Evolutionary conservation across 2,113 vertebrate genomes (phyloP), one percentile per base, ranked within the genome.

Genomic region (Campylomormyrus numenius): DNA sequence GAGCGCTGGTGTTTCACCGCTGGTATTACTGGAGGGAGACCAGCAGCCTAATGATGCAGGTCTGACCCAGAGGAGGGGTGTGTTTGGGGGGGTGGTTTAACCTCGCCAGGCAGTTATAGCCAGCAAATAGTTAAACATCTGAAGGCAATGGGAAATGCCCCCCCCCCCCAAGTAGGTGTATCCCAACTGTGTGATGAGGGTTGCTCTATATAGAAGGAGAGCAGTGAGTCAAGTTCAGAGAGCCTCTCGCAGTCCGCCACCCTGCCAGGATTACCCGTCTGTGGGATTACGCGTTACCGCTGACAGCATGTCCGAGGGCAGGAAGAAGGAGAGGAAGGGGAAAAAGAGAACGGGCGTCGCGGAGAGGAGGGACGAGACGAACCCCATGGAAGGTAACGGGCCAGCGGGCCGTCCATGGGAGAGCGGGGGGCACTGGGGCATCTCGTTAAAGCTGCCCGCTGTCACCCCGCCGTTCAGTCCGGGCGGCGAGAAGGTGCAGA

Each of bases 161-260:
- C 58, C 66, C 27, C 80, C 62, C 86, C 49, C 86, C 74, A 49
- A 90, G 91, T 92, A 92, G 92, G 91, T 91, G 92, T 91, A 89
- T 92, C 87, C 91, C 88, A 35, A 46, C 87, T 66, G 88, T 90
- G 89, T 83, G 91, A 92, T 87, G 90, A 91, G 91, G 86, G 90
- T 86, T 89, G 91, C 89, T 91, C 89, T 91, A 90, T 89, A 89
- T 89, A 89, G 89, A 89, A 84, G 80, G 52, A 89, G 52, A 35
- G 42, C 84, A 89, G 77, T 62, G 39, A 89, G 89, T 84, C 49
- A 56, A 85, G 88, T 90, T 87, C 91, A 91, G 90, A 77, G 83
- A 88, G 66, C 21, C 70, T 58, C 83, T 27, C 3, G 10, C 58
- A 35, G 87, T 31, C 21, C 53, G 35, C 50, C 70, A 62, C 90